Base-by-base conservation (phyloP, 2,797 vertebrate genomes). In the Kryptopterus vitreolus region DNA sequence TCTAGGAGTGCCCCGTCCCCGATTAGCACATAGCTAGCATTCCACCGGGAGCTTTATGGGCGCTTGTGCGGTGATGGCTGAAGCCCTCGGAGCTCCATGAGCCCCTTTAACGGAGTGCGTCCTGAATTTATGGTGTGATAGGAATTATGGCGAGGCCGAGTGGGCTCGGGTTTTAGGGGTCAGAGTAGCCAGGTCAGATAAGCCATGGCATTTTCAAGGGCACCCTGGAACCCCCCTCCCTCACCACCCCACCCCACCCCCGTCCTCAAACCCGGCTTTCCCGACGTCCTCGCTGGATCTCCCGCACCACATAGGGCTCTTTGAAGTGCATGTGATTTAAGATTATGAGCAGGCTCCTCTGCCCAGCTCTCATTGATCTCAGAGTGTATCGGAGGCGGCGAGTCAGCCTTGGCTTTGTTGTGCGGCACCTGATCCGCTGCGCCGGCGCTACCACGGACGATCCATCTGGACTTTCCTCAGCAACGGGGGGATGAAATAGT, bases 271-370 rank as follows among this genome's bases (percentile, higher is more conserved):
- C 38, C 2, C 4, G 18, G 22, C 13, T 3, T 24, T 12, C 12
- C n/a, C 18, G 33, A 2, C 31, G 6, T 78, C 69, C 22, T 79
- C 66, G 62, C 81, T 71, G 76, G 79, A 80, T 82, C 76, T 77
- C 70, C 77, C 50, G 79, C 63, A 63, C 76, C 79, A 66, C 76
- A 68, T 66, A 22, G 57, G 16, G 18, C 70, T 73, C 87, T 89
- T 89, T 89, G 88, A 89, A 87, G 88, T 87, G 65, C 9, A 35
- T 35, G 72, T 89, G 88, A 89, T 89, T 89, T 89, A 88, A 87
- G 83, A 87, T 86, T 81, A 75, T 76, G 84, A 78, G 75, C 65
- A 13, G 24, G 22, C 66, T 80, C 79, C 77, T 83, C 77, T 82
- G 63, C 69, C 61, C 63, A 69, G 22, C 73, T 66, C 63, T 79